phyloP scores from a whole-genome alignment of 2,888 invertebrate genomes.

The Zhuqinia jingwanae region DNA sequence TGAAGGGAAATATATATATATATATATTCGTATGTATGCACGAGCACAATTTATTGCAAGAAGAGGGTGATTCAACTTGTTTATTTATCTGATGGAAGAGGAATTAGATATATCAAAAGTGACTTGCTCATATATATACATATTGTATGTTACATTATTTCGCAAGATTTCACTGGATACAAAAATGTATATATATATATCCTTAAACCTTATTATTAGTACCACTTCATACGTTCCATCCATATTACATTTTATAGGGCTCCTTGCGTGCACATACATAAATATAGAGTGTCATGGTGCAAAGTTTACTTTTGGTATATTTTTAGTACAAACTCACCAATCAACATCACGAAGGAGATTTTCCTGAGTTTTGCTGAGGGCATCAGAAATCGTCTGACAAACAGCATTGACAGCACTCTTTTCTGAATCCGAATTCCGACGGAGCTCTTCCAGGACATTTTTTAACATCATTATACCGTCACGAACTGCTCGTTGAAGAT shows the following conservation, averaged over 20 bases:
- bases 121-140: background rate
- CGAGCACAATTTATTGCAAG: background rate
- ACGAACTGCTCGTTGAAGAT: constrained; percentile 85
- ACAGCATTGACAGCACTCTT: constrained; percentile 86
- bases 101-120: background rate
- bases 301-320: constrained; percentile 5
- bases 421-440: constrained; percentile 85
- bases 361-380: constrained; percentile 86
- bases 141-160: no score
- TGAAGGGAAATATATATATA: constrained; percentile 32
- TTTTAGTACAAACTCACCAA: constrained; percentile 82
- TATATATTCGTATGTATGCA: no score
- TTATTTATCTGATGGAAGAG: background rate
- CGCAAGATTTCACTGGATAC: no score
- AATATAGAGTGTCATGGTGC: background rate
- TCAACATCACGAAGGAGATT: constrained; percentile 86
- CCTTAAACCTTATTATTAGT: constrained; percentile 60
- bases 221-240: no score
- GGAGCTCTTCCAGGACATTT: constrained; percentile 86
- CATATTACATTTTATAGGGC: no score
- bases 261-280: background rate
- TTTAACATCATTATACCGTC: constrained; percentile 86
- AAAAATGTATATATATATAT: background rate
- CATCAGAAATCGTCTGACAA: constrained; percentile 86
- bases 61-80: background rate